Evolutionary conservation across 2,888 invertebrate species (phyloP).

Genomic region (Agapostemon virescens): DNA sequence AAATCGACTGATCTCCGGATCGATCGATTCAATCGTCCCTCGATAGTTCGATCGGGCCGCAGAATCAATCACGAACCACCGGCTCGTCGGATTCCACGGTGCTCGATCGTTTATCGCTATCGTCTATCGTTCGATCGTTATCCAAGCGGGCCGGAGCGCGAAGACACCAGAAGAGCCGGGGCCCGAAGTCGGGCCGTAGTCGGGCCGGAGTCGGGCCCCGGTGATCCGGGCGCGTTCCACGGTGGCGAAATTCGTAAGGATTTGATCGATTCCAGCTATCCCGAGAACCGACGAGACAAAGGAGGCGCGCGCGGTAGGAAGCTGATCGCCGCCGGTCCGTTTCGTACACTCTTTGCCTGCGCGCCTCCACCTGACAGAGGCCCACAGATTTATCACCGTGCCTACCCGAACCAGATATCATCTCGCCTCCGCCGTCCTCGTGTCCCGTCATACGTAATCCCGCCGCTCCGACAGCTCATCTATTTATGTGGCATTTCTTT

Average conservation of each 20-base stretch:
- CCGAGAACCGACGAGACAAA: conserved; percentile 69
- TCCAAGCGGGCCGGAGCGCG: conserved; percentile 22
- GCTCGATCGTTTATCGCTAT: conserved; percentile 49
- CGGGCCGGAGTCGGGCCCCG: neutral
- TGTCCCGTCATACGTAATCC: conserved; percentile 72
- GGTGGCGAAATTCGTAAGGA: conserved; percentile 68
- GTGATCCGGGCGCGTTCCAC: conserved; percentile 54
- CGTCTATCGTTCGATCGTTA: conserved; percentile 50
- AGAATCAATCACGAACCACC: conserved; percentile 37
- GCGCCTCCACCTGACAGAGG: conserved; percentile 72
- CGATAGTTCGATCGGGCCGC: neutral
- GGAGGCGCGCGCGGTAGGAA: conserved; percentile 65
- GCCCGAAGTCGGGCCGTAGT: neutral
- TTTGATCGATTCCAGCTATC: conserved; percentile 72
- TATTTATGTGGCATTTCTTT: conserved; percentile 71
- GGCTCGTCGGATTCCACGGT: conserved; percentile 33
- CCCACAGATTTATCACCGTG: conserved; percentile 78
- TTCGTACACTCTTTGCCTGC: conserved; percentile 45
- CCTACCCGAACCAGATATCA: conserved; percentile 77
- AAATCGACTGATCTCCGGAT: neutral
- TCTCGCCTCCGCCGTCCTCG: conserved; percentile 73
- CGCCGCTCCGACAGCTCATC: conserved; percentile 71
- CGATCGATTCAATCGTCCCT: conserved; percentile 10
- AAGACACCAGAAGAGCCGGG: conserved; percentile 33
- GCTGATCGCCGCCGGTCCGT: conserved; percentile 55